These are phyloP conservation scores for Aphis gossypii DNA, from an alignment of 1,140 invertebrate species.

Conservation along the genomic window DNA sequence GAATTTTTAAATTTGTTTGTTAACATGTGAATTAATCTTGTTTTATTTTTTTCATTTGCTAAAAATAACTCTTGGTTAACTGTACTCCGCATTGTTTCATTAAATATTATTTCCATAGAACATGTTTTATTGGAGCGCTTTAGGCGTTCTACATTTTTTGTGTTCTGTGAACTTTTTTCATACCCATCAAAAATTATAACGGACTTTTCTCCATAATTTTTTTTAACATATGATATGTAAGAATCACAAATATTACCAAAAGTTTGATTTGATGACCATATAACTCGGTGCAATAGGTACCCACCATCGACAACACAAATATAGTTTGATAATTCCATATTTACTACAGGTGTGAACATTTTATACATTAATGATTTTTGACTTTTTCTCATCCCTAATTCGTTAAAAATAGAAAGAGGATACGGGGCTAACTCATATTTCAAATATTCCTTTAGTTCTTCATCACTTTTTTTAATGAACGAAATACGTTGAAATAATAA, in stretches of 20 bases:
- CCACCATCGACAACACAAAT: slow-evolving; percentile 59
- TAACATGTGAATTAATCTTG: background rate
- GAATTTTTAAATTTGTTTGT: background rate
- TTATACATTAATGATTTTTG: slow-evolving; percentile 63
- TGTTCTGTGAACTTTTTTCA: background rate
- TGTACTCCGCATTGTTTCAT: background rate
- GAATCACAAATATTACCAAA: background rate
- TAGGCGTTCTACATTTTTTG: background rate
- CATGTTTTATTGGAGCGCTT: background rate
- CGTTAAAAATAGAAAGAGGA: slow-evolving; percentile 64
- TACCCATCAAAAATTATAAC: slow-evolving; percentile 1
- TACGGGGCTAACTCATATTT: slow-evolving; percentile 64
- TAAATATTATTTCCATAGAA: background rate
- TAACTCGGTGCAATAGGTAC: slow-evolving; percentile 60
- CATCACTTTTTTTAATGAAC: background rate
- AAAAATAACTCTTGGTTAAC: background rate
- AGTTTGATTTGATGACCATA: slow-evolving; percentile 59
- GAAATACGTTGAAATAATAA: slow-evolving; percentile 30
- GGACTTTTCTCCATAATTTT: background rate
- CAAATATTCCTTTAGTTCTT: slow-evolving; percentile 63
- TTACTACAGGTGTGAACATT: slow-evolving; percentile 58
- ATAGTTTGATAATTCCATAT: background rate
- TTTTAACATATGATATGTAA: background rate
- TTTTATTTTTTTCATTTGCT: slow-evolving; percentile 35
- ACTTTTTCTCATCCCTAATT: slow-evolving; percentile 64